These are phyloP conservation scores for Rapana venosa DNA, from an alignment of 2,888 invertebrate species.

Conservation along the genomic window DNA sequence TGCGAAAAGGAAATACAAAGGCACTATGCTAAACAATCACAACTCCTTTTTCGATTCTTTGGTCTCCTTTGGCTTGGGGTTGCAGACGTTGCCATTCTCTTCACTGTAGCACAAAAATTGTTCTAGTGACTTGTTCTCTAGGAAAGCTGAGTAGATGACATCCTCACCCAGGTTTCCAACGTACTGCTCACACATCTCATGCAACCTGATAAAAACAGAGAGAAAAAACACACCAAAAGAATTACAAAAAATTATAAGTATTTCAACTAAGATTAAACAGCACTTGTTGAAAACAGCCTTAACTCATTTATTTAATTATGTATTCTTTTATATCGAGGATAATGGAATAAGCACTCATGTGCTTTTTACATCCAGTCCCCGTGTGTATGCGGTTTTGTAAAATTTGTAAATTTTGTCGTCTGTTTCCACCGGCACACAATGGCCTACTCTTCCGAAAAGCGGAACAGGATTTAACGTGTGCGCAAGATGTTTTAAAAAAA, in stretches of 20 bases:
- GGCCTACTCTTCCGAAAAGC: too few relatives aligned
- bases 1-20: neutral
- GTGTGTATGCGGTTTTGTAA: too few relatives aligned
- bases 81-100: neutral
- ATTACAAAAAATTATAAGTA: neutral
- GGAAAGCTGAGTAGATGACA: conserved; percentile 66
- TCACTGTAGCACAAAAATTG: conserved; percentile 43
- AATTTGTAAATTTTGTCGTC: too few relatives aligned
- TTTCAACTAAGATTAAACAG: neutral
- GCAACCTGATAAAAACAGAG: conserved; percentile 56
- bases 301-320: too few relatives aligned
- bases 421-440: too few relatives aligned
- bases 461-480: too few relatives aligned
- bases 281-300: too few relatives aligned
- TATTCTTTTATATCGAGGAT: too few relatives aligned
- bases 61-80: conserved; percentile 47
- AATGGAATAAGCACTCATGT: too few relatives aligned
- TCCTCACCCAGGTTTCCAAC: conserved; percentile 75
- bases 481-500: too few relatives aligned
- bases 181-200: conserved; percentile 68
- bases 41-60: conserved; percentile 43
- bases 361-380: too few relatives aligned
- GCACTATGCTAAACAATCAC: neutral
- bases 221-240: neutral
- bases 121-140: conserved; percentile 52